Evolutionary conservation across 2,888 invertebrate species (phyloP).

Genomic region (Drosophila picticornis): DNA sequence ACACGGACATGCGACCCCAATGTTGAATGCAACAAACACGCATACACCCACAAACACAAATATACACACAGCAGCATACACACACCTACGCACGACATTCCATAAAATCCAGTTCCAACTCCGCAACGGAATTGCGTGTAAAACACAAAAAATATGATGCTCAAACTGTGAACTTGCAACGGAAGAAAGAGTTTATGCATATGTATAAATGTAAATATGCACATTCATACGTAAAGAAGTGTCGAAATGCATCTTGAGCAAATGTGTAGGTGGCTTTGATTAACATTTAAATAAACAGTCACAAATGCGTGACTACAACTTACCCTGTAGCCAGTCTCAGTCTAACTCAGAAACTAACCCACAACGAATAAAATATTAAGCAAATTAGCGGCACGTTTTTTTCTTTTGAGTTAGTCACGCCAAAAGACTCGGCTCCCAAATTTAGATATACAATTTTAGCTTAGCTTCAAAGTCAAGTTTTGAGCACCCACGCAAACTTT

Average conservation of each 20-base stretch:
- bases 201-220: slow-evolving; percentile 1
- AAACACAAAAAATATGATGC: slow-evolving; percentile 43
- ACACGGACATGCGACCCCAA: slow-evolving; percentile 57
- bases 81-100: slow-evolving; percentile 19
- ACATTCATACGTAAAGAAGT: neutral
- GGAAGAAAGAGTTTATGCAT: slow-evolving; percentile 11
- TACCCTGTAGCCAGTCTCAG: neutral
- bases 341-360: neutral
- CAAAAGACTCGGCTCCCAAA: neutral
- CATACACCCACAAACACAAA: slow-evolving; percentile 2
- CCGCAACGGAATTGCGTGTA: slow-evolving; percentile 57
- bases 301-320: neutral
- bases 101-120: slow-evolving; percentile 53
- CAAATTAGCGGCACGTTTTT: neutral
- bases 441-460: slow-evolving; percentile 13
- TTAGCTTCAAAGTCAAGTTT: slow-evolving; percentile 26
- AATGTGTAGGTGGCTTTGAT: slow-evolving; percentile 21
- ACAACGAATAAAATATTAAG: slow-evolving; percentile 2
- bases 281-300: neutral
- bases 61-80: neutral
- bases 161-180: slow-evolving; percentile 36
- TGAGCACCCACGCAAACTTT: slow-evolving; percentile 35
- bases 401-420: neutral
- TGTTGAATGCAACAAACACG: slow-evolving; percentile 16
- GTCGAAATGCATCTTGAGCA: slow-evolving; percentile 6